These are phyloP conservation scores for Aethina tumida DNA, from an alignment of 1,140 invertebrate species.

Conservation along the genomic window DNA sequence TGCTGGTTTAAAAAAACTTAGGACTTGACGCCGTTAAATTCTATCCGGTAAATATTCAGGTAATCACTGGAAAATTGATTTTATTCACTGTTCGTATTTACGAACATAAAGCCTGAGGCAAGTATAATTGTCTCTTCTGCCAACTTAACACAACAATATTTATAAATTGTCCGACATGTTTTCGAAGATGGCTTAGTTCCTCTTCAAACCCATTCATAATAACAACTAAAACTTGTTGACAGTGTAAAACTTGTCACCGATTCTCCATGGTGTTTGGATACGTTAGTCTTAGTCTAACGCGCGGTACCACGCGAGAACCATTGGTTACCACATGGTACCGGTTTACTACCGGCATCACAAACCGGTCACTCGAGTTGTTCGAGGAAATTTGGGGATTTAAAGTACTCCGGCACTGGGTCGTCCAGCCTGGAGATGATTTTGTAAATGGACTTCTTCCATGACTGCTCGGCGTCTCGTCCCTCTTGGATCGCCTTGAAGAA, in stretches of 20 bases:
- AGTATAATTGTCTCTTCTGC: conserved; percentile 28
- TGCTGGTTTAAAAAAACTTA: conserved; percentile 31
- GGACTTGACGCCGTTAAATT: conserved; percentile 29
- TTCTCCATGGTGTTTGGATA: conserved; percentile 23
- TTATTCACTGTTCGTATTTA: conserved; percentile 32
- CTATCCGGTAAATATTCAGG: conserved; percentile 31
- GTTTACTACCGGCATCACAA: conserved; percentile 15
- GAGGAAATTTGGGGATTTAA: conserved; percentile 98
- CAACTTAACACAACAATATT: conserved; percentile 33
- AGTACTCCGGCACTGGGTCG: conserved; percentile 97
- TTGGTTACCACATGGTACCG: conserved; percentile 15
- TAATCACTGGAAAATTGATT: conserved; percentile 31
- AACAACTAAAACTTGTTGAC: conserved; percentile 31
- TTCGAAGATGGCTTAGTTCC: conserved; percentile 22
- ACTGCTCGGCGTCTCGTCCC: conserved; percentile 94
- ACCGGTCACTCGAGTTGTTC: conserved; percentile 88
- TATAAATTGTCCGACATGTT: conserved; percentile 26
- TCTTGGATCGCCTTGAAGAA: conserved; percentile 96
- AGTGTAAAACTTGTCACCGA: conserved; percentile 33
- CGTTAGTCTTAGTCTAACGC: conserved; percentile 15
- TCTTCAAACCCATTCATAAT: conserved; percentile 23
- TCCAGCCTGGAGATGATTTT: conserved; percentile 98
- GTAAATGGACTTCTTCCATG: conserved; percentile 99
- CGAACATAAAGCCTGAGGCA: conserved; percentile 29
- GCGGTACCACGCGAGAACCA: conserved; percentile 15